Evolutionary conservation across 2,797 vertebrate genomes (phyloP), one percentile per base, ranked within the genome.

Genomic region (Sebastiscus albofasciatus): DNA sequence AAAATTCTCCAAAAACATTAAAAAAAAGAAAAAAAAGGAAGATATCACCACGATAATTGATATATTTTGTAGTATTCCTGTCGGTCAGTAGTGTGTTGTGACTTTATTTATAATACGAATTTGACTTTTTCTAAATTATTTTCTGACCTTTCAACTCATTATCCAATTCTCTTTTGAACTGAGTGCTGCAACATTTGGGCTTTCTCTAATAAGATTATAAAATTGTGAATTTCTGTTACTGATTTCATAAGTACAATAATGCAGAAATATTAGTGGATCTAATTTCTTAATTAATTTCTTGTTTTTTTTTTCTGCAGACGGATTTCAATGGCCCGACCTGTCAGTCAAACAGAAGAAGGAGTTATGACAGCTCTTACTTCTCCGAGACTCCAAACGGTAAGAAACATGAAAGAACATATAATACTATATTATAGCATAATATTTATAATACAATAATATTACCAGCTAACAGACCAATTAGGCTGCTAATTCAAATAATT

Each of bases 261-360:
- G 10, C n/a, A 18, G 14, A 24, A 31, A 24, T 55, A 8, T 58
- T 6, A 12, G 8, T 22, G 9, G 4, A 29, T 8, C 18, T 27
- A 1, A 18, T 62, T 8, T 49, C 3, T 39, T 52, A 29, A 11
- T 13, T 27, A 0, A 18, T 62, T 8, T 49, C 3, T 39, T 52
- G 72, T 13, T 46, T 88, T 26, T 64, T 64, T 5, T 74, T 58
- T 18, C 90, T 29, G 5, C 84, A 99, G 98, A 96, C 97, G 94
- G 98, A 99, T 84, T 99, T 97, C 79, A 97, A 93, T 2, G 96
- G 96, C 0, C 96, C 97, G n/a, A 92, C 91, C 4, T 97, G 97
- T 83, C 94, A 97, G 87, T 96, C 93, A 26, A 93, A 96, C 69
- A 92, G 96, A 59, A 96, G 96, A 82, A 96, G 93, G 87, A 96